Conservation (phyloP, 2,888 invertebrate genomes). For the Eupithecia abbreviata region DNA sequence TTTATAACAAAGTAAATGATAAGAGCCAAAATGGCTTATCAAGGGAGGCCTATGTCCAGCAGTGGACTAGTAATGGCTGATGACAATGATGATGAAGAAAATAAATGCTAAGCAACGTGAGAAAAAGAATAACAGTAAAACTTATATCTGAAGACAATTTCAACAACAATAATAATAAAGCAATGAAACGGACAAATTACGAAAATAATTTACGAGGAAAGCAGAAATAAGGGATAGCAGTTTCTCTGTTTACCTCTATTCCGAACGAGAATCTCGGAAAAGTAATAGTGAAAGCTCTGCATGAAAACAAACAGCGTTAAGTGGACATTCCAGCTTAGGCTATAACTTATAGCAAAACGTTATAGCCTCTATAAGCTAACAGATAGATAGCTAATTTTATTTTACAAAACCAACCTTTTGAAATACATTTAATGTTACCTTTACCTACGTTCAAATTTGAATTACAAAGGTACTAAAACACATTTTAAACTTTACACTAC, state of each 20-base stretch:
- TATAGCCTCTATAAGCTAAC: not conserved
- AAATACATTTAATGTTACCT: not conserved
- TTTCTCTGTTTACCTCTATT: not conserved
- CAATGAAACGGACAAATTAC: not conserved
- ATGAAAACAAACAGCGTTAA: not conserved
- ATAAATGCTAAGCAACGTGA: not conserved
- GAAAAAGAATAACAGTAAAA: not conserved
- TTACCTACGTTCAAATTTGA: too few species aligned
- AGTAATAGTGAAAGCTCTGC: not conserved
- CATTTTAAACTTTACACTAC: too few species aligned
- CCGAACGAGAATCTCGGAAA: not conserved
- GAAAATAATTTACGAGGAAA: not conserved
- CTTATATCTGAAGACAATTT: not conserved
- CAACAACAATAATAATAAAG: not conserved
- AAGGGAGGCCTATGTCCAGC: not conserved
- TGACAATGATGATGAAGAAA: not conserved
- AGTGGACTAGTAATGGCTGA: not conserved
- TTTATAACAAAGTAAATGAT: not conserved
- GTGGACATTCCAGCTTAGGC: not conserved
- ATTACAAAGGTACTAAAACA: too few species aligned
- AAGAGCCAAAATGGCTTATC: not conserved
- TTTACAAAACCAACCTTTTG: not conserved
- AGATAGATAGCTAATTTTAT: not conserved
- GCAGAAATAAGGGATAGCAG: not conserved
- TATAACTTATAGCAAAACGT: too few species aligned